Base-by-base conservation (phyloP, 2,797 vertebrate species). In the Spinus olivaceus region DNA sequence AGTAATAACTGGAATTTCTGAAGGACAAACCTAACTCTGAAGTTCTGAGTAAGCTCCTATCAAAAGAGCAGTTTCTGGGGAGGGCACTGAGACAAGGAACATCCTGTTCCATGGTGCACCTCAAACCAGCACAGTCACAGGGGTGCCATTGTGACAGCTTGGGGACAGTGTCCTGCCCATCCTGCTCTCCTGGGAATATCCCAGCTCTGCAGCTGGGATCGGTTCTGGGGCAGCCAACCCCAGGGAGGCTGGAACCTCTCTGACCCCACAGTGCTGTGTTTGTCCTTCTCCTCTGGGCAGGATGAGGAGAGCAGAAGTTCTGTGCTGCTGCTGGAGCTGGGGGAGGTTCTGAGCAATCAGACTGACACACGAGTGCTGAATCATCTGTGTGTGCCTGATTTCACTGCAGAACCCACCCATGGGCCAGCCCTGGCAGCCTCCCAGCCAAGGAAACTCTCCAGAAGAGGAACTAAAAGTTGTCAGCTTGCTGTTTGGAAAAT, bases 41-140 rank as follows among this genome's bases (percentile, higher is more conserved):
- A 14, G 9, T 16, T 71, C 33, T 57, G 33, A 64, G n/a, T 16
- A 14, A 67, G 13, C 9, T 25, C 21, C 7, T 0, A 0, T 17
- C 13, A 50, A 14, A 69, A 41, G 61, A 83, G 37, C 76, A 72
- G 8, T 16, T 44, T 6, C 14, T 22, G 56, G 15, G 56, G 72
- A n/a, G 61, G 23, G 18, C 35, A 4, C 13, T 6, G 49, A 39
- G 70, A 3, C 8, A 20, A 39, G 60, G 80, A 69, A 30, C 30
- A 11, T 28, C 56, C 10, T 15, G 25, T 81, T 41, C 33, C 5
- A 0, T 0, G 6, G 46, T 0, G 1, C 23, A 5, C 6, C 35
- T 56, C 1, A 14, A 8, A 24, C 3, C 54, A 51, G 54, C 56
- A 1, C 18, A 3, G 51, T 2, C 50, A 1, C 18, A 3, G 70